Percentiles rank a stretch among this genome's conserved stretches.
Evolutionary conservation across 2,113 vertebrate genomes (phyloP).

Genomic region (Xerus inauris): DNA sequence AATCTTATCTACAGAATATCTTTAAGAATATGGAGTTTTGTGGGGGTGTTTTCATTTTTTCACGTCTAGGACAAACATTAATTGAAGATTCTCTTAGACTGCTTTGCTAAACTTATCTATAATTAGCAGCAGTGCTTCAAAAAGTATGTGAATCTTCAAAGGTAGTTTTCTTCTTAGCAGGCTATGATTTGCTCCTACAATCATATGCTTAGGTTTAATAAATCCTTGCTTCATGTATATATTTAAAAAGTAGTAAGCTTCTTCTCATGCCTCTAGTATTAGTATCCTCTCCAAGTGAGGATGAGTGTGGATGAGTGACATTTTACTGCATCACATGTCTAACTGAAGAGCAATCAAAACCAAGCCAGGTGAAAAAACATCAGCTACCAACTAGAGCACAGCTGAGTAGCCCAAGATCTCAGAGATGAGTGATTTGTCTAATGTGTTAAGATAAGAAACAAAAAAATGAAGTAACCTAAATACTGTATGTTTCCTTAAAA

Average conservation of each 20-base stretch:
- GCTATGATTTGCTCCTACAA: not conserved
- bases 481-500: not conserved
- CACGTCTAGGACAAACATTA: not conserved
- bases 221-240: not conserved
- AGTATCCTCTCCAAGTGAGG: not conserved
- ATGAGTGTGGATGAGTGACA: not conserved
- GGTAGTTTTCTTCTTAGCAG: slow-evolving; percentile 16
- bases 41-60: not conserved
- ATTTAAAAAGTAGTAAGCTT: not conserved
- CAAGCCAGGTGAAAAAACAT: not conserved
- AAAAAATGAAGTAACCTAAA: not conserved
- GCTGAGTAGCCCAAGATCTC: not conserved
- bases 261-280: not conserved
- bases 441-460: not conserved
- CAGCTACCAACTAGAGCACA: not conserved
- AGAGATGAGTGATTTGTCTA: not conserved
- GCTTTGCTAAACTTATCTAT: slow-evolving; percentile 13
- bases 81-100: slow-evolving; percentile 27
- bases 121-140: not conserved
- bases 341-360: not conserved
- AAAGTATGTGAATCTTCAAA: not conserved
- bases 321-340: not conserved
- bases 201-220: slow-evolving; percentile 27
- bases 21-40: not conserved
- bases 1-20: not conserved